These are phyloP conservation scores for Trichacis sp. DNA, from an alignment of 2,888 invertebrate genomes.

Conservation along the genomic window DNA sequence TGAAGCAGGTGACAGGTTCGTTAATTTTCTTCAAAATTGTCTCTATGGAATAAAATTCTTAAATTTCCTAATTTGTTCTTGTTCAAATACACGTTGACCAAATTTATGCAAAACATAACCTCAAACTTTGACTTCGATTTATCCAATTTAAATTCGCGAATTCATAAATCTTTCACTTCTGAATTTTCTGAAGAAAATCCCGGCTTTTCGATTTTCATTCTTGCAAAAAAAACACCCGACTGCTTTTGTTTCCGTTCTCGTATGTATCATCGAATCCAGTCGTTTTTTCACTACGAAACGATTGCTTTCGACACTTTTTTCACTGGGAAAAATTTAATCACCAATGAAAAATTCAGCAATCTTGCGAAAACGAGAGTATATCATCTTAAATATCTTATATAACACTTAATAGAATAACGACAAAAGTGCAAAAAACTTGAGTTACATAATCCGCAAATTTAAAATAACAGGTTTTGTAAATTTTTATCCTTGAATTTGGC, in stretches of 20 bases:
- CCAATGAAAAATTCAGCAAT: not conserved
- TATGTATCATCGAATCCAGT: not conserved
- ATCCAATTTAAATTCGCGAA: too few species aligned
- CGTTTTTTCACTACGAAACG: not conserved
- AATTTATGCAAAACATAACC: slow-evolving; percentile 29
- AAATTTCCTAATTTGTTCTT: too few species aligned
- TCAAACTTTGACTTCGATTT: too few species aligned
- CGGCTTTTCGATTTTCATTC: too few species aligned
- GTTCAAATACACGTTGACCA: too few species aligned
- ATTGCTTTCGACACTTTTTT: not conserved
- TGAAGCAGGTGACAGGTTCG: slow-evolving; percentile 68
- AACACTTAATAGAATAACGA: slow-evolving; percentile 41
- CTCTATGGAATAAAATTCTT: too few species aligned
- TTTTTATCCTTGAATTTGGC: too few species aligned
- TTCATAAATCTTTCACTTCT: too few species aligned
- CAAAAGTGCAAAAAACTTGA: not conserved
- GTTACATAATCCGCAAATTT: not conserved
- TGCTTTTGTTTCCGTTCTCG: not conserved
- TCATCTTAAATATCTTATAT: slow-evolving; percentile 47
- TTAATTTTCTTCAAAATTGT: slow-evolving; percentile 42
- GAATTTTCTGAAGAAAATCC: too few species aligned
- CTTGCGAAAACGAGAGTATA: not conserved
- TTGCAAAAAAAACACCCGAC: not conserved
- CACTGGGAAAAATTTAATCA: not conserved
- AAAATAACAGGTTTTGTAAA: not conserved